phyloP scores from a whole-genome alignment of 1,140 invertebrate species.

The Hylyphantes graminicola region DNA sequence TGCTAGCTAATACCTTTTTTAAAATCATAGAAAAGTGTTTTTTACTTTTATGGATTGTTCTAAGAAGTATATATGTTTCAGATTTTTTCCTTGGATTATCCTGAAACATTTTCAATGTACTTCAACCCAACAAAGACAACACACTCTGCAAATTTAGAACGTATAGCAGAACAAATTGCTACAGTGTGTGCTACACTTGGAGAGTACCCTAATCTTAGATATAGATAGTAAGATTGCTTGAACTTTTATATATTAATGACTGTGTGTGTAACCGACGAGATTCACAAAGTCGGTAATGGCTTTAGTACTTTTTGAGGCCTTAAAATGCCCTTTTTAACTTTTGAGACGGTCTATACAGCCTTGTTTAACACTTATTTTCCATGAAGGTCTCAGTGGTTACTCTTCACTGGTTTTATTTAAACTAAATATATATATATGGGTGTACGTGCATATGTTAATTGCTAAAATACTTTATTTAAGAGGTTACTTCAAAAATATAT shows the following conservation, averaged over 20 bases:
- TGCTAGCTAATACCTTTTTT: not conserved
- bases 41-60: not conserved
- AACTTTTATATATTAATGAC: not conserved
- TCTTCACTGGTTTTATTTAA: not conserved
- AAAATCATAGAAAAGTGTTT: not conserved
- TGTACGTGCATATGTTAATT: too few relatives aligned
- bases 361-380: not conserved
- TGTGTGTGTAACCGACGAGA: too few relatives aligned
- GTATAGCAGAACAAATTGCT: conserved; percentile 96
- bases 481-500: too few relatives aligned
- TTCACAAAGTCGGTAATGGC: too few relatives aligned
- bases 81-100: conserved; percentile 97
- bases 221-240: conserved; percentile 78
- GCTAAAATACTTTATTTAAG: too few relatives aligned
- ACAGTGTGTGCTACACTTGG: conserved; percentile 99
- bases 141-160: conserved; percentile 73
- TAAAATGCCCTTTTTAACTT: too few relatives aligned
- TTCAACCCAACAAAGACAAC: conserved; percentile 86
- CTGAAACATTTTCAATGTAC: conserved; percentile 95
- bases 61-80: conserved; percentile 68
- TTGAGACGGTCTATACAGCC: too few relatives aligned
- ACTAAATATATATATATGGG: too few relatives aligned
- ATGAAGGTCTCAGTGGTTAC: not conserved
- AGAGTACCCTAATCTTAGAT: conserved; percentile 97
- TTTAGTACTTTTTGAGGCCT: too few relatives aligned